Base-by-base conservation (phyloP, 2,888 invertebrate species). In the Drosophila anomelani region DNA sequence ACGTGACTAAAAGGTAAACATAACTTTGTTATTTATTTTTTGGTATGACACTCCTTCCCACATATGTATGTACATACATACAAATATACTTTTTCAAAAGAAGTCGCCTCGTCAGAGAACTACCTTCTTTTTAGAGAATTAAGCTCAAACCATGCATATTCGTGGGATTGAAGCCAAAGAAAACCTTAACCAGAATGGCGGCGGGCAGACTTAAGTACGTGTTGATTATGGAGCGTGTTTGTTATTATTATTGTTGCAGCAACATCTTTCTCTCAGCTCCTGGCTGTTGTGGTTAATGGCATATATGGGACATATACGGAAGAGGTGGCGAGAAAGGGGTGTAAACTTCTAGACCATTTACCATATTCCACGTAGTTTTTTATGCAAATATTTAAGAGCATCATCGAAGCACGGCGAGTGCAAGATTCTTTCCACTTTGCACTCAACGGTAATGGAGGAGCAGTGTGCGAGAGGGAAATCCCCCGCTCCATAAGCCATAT, bases 331-430 rank as follows among this genome's bases (percentile, higher is more conserved):
- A 34, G 44, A 15, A 29, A 38, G 43, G 44, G 32, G 51, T 43
- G 64, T 15, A 67, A 77, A 78, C 88, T 89, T 84, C 90, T 89
- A 85, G 67, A 82, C 90, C 83, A 84, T 84, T 84, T 84, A 89
- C 88, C 86, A 89, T 84, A 82, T 83, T 80, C 90, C 86, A 76
- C 88, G 77, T 82, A 82, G 75, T 89, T 84, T 84, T 89, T 84
- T 84, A 89, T 84, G 84, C 84, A 84, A 84, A 84, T 84, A 84
- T 89, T 84, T 84, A 84, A 84, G 84, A 89, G 90, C 90, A 84
- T 88, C 86, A 88, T 89, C 86, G 90, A 88, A 83, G 80, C 70
- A 70, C 80, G 83, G 88, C 86, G 74, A 72, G 75, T 75, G 75
- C 73, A 79, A 71, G 75, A 79, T 70, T 83, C 61, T 63, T 66